Evolutionary conservation across 2,888 invertebrate genomes (phyloP).

Genomic region (Hedychridium roseum): DNA sequence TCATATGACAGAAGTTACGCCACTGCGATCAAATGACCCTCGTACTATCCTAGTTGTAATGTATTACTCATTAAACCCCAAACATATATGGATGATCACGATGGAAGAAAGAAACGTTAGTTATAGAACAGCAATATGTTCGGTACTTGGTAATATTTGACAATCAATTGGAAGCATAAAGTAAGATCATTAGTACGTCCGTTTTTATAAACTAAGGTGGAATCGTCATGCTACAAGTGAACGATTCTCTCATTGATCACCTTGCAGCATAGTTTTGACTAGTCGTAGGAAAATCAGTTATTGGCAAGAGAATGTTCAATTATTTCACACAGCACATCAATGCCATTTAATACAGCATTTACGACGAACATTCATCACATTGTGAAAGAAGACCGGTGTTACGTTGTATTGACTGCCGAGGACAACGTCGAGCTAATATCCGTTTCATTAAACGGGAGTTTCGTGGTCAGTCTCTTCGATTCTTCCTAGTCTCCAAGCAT

Average conservation of each 20-base stretch:
- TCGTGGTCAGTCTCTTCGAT: constrained; percentile 85
- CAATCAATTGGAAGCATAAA: constrained; percentile 40
- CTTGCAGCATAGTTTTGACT: constrained; percentile 29
- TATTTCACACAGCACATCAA: constrained; percentile 32
- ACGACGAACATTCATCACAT: constrained; percentile 19
- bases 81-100: constrained; percentile 15
- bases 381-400: constrained; percentile 40
- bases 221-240: constrained; percentile 34
- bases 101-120: not conserved
- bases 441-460: constrained; percentile 74
- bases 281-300: constrained; percentile 33
- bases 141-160: constrained; percentile 23
- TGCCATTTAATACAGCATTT: constrained; percentile 16
- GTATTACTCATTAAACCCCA: constrained; percentile 21
- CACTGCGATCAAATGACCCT: constrained; percentile 31
- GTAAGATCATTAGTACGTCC: constrained; percentile 22
- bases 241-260: constrained; percentile 18
- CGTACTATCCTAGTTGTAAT: constrained; percentile 26
- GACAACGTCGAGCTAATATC: constrained; percentile 39
- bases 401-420: constrained; percentile 42
- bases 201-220: constrained; percentile 37
- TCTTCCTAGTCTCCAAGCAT: constrained; percentile 81
- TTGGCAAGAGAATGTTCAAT: constrained; percentile 43
- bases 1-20: constrained; percentile 39
- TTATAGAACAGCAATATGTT: constrained; percentile 1